phyloP scores from a whole-genome alignment of 2,888 invertebrate genomes.

The Caenorhabditis japonica region DNA sequence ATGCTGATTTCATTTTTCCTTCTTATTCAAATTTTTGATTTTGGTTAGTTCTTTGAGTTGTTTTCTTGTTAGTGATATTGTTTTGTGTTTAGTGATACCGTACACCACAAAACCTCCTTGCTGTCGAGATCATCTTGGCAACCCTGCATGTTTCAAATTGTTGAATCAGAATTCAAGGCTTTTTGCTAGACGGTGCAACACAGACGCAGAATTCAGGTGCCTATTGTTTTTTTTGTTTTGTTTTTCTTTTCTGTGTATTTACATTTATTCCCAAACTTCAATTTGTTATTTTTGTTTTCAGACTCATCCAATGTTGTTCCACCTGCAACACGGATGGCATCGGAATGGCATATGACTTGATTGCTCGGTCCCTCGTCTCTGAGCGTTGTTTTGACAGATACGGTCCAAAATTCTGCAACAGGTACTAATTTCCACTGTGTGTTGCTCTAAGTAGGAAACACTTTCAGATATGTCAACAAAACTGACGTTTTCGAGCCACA shows the following conservation, averaged over 20 bases:
- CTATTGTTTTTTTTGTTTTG: too few relatives aligned
- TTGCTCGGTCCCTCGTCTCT: conserved; percentile 67
- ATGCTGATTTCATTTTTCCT: conserved; percentile 22
- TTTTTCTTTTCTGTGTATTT: too few relatives aligned
- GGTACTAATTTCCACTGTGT: conserved; percentile 24
- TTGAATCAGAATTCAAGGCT: conserved; percentile 56
- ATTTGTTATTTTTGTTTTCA: conserved; percentile 30
- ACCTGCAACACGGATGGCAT: conserved; percentile 64
- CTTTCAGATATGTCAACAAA: conserved; percentile 65
- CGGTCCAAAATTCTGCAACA: conserved; percentile 64
- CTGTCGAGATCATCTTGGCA: conserved; percentile 67
- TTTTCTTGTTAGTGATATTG: background rate
- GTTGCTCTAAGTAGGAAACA: conserved; percentile 3
- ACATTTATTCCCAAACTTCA: background rate
- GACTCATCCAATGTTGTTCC: conserved; percentile 68
- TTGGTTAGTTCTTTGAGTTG: conserved; percentile 20
- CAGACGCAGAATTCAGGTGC: conserved; percentile 67
- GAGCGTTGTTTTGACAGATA: conserved; percentile 71
- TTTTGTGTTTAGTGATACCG: conserved; percentile 3
- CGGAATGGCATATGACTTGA: conserved; percentile 67
- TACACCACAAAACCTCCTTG: conserved; percentile 68
- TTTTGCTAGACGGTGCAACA: conserved; percentile 66
- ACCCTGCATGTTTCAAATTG: conserved; percentile 61
- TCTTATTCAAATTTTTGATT: conserved; percentile 1
- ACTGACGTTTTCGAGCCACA: conserved; percentile 69